Percentiles rank a stretch among this genome's conserved stretches.
Conservation (phyloP, 2,888 invertebrate genomes). For the Andricus quercusramuli region DNA sequence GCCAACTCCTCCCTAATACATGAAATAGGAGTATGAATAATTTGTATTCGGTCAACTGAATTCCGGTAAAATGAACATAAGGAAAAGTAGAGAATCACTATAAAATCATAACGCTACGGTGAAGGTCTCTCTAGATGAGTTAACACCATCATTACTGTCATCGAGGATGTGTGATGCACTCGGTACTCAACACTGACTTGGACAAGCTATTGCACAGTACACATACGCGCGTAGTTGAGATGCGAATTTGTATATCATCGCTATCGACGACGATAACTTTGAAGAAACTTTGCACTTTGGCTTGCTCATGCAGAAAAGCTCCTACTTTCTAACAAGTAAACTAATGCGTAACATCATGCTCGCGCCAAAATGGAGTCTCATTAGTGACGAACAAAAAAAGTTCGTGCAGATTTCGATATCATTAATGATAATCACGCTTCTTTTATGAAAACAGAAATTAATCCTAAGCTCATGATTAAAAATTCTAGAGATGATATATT, state of each 20-base stretch:
- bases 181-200: neutral
- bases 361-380: neutral
- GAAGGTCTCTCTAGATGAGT: no score
- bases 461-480: no score
- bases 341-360: neutral
- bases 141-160: no score
- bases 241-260: neutral
- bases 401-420: neutral
- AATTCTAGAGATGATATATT: no score
- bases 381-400: no score
- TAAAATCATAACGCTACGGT: no score
- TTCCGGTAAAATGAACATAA: no score
- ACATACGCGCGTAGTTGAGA: neutral
- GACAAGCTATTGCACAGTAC: neutral
- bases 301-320: neutral
- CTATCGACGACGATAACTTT: neutral
- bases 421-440: neutral
- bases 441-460: neutral
- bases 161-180: neutral
- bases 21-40: no score
- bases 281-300: neutral
- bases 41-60: no score
- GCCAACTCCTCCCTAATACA: no score
- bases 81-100: no score
- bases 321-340: neutral